Conservation (phyloP, 2,888 invertebrate species). For the Drosophila falleni region DNA sequence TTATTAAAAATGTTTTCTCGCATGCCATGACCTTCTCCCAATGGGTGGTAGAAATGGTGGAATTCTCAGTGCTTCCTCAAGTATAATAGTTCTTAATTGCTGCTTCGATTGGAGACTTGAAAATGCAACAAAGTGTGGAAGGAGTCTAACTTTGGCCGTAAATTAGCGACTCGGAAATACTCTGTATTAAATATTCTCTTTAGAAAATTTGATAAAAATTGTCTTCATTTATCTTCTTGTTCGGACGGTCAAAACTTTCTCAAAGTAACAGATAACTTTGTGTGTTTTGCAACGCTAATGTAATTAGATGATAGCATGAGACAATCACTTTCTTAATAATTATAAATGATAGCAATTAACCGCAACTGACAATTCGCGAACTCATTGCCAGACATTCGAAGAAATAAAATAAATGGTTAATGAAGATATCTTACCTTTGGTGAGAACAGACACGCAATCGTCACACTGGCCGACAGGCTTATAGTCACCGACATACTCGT, state of each 20-base stretch:
- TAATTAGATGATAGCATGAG: conserved; percentile 7
- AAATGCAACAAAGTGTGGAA: conserved; percentile 6
- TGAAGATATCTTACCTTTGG: conserved; percentile 90
- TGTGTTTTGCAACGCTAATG: neutral
- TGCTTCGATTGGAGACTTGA: conserved; percentile 16
- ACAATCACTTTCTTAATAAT: conserved; percentile 42
- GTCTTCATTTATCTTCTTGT: too few species aligned
- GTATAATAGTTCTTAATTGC: conserved; percentile 39
- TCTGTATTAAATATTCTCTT: neutral
- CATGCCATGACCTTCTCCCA: neutral
- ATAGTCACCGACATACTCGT: conserved; percentile 98
- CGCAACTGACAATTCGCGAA: conserved; percentile 19
- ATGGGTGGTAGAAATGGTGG: conserved; percentile 1
- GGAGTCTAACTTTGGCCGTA: neutral
- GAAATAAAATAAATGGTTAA: conserved; percentile 32
- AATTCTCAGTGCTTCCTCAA: conserved; percentile 29
- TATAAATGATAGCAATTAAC: conserved; percentile 46
- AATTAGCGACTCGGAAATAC: neutral
- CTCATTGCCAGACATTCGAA: conserved; percentile 4
- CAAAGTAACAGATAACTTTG: neutral
- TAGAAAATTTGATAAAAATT: neutral
- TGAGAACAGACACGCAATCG: conserved; percentile 96
- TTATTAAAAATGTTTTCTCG: conserved; percentile 56
- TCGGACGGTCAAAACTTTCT: neutral
- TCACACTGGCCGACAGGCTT: conserved; percentile 96